A percentile compares a stretch with the other conserved stretches of the same genome.
These are phyloP conservation scores for Ecliptopera silaceata DNA, from an alignment of 2,888 invertebrate genomes.

Conservation along the genomic window DNA sequence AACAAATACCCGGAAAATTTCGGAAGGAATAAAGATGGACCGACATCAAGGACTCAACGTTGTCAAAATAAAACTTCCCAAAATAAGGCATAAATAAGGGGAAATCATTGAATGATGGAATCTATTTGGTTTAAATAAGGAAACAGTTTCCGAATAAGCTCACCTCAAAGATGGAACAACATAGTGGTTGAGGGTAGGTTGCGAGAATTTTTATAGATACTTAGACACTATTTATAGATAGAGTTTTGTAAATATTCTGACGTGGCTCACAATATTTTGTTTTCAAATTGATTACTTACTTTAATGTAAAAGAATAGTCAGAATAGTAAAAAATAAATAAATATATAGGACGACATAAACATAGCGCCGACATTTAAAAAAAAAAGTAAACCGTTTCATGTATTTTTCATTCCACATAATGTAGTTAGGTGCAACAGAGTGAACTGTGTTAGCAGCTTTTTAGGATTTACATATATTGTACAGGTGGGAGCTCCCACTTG, in stretches of 20 bases:
- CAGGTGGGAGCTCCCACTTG: conserved; percentile 16
- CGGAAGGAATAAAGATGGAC: neutral
- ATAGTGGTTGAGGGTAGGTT: neutral
- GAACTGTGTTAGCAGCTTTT: conserved; percentile 15
- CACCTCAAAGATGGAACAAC: neutral
- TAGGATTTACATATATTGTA: conserved; percentile 24
- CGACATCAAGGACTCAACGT: neutral
- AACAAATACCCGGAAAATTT: neutral
- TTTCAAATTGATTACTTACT: too few species aligned
- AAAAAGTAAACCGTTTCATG: neutral
- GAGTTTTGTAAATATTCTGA: neutral
- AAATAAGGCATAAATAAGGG: neutral
- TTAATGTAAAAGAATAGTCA: too few species aligned
- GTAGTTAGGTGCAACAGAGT: conserved; percentile 8
- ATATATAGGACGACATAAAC: too few species aligned
- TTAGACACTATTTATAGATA: too few species aligned
- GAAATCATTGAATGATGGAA: neutral
- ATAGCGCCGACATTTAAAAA: neutral
- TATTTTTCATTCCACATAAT: conserved; percentile 6
- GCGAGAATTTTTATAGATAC: neutral
- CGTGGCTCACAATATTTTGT: too few species aligned
- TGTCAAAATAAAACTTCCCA: neutral
- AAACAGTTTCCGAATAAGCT: neutral
- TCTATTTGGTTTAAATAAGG: neutral
- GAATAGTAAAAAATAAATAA: too few species aligned